Percentiles rank a stretch among this genome's conserved stretches.
Conservation (phyloP, 2,888 invertebrate genomes). For the Cryptus armator region DNA sequence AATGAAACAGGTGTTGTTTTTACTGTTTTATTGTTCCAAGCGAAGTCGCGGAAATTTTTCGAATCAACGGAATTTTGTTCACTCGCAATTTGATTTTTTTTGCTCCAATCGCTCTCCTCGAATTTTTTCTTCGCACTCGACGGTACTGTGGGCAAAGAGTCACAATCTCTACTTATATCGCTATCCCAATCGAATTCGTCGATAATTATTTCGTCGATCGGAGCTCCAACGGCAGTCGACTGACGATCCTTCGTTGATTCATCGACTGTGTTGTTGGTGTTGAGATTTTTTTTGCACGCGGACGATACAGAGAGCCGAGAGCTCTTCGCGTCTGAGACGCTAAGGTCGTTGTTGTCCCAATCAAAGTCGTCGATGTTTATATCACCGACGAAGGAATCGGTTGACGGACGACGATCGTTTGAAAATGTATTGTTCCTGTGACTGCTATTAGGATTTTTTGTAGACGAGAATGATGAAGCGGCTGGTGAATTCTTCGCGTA, state of each 20-base stretch:
- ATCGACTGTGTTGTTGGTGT: neutral
- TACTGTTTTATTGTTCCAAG: neutral
- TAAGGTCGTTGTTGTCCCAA: neutral
- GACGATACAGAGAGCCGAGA: neutral
- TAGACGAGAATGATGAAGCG: neutral
- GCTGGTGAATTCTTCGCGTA: neutral
- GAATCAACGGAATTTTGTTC: neutral
- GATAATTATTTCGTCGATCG: neutral
- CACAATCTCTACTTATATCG: neutral
- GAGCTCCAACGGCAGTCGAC: neutral
- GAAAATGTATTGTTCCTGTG: neutral
- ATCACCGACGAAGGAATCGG: neutral
- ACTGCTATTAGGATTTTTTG: neutral
- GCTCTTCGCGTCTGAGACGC: neutral
- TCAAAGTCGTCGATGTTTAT: conserved; percentile 14
- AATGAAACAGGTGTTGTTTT: neutral
- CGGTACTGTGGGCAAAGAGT: neutral
- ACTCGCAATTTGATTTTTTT: neutral
- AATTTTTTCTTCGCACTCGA: neutral
- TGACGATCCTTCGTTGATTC: neutral
- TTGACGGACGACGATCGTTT: conserved; percentile 1
- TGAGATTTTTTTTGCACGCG: neutral
- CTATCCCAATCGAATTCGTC: conserved; percentile 2
- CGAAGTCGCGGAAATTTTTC: neutral
- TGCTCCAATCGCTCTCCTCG: neutral